Conservation (phyloP, 2,888 invertebrate genomes). For the Therioaphis trifolii region DNA sequence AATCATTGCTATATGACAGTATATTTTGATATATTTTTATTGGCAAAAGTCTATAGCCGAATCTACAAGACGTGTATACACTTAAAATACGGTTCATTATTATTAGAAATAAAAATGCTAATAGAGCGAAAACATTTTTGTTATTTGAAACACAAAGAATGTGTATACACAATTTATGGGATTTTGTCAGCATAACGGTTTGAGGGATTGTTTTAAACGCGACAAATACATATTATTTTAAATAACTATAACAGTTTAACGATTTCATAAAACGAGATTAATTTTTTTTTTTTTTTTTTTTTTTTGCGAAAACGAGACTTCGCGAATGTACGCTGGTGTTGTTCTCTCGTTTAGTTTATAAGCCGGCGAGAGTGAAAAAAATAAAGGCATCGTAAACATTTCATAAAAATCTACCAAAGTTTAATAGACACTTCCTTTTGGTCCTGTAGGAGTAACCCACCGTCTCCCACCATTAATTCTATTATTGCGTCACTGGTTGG, state of each 20-base stretch:
- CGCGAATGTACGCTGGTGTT: neutral
- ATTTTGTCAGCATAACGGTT: neutral
- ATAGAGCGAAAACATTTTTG: neutral
- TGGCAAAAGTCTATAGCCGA: neutral
- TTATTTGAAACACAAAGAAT: too few relatives aligned
- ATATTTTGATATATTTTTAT: neutral
- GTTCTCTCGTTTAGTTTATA: neutral
- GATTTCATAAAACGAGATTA: conserved; percentile 30
- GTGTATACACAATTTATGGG: too few relatives aligned
- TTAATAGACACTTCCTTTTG: conserved; percentile 42
- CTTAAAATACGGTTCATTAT: neutral
- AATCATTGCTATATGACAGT: neutral
- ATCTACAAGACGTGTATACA: neutral
- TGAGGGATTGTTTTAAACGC: conserved; percentile 27
- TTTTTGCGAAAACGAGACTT: neutral
- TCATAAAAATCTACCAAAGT: conserved; percentile 49
- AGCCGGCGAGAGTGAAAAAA: neutral
- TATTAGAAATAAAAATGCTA: neutral
- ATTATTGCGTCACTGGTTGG: conserved; percentile 35
- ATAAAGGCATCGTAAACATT: conserved; percentile 51
- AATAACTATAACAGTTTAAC: conserved; percentile 27
- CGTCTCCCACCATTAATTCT: conserved; percentile 55
- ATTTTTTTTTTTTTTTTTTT: too few relatives aligned
- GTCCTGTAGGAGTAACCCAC: conserved; percentile 18
- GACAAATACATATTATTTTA: conserved; percentile 20